A percentile compares a stretch with the other conserved stretches of the same genome.
phyloP scores from a whole-genome alignment of 2,797 vertebrate species.

The Mus caroli region DNA sequence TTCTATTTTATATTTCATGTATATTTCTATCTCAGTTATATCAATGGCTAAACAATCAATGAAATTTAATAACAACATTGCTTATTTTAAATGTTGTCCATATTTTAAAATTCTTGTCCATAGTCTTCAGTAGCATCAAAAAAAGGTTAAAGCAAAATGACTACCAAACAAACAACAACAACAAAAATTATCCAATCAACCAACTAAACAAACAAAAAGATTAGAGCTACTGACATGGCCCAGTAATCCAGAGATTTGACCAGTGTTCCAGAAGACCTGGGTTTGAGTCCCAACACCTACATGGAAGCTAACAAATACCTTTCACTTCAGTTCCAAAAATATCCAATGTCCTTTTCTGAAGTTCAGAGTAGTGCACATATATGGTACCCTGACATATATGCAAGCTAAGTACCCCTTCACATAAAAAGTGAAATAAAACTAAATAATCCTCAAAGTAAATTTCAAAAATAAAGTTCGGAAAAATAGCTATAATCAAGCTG shows the following conservation, averaged over 20 bases:
- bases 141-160: background rate
- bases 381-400: background rate
- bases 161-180: background rate
- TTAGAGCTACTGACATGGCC: background rate
- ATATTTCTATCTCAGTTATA: background rate
- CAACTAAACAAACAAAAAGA: background rate
- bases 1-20: background rate
- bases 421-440: background rate
- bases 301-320: background rate
- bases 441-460: background rate
- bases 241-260: no score
- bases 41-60: background rate
- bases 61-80: background rate
- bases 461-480: background rate
- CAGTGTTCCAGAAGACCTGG: background rate
- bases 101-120: conserved; percentile 3
- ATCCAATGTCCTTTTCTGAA: background rate
- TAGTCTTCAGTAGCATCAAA: conserved; percentile 32
- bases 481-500: background rate
- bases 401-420: background rate
- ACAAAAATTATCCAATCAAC: background rate
- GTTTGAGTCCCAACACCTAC: background rate
- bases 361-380: background rate
- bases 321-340: background rate
- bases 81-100: background rate